Evolutionary conservation across 2,797 vertebrate genomes (phyloP).

Genomic region (Eulemur coronatus): DNA sequence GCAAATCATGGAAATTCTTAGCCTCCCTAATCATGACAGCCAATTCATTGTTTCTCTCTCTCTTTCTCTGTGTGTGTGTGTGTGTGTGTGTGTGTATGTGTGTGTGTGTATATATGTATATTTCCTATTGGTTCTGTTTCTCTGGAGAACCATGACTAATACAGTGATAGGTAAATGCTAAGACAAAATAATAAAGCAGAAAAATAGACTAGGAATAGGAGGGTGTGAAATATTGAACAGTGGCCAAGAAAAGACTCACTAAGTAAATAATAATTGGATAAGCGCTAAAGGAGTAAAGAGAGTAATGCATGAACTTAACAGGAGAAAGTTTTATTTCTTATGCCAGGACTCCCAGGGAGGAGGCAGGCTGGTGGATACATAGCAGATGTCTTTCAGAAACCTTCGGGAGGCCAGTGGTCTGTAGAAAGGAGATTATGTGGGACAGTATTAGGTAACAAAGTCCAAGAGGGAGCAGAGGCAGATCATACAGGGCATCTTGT

Average conservation of each 20-base stretch:
- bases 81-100: no score
- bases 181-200: not conserved
- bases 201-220: not conserved
- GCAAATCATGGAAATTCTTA: not conserved
- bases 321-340: not conserved
- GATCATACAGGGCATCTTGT: not conserved
- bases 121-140: not conserved
- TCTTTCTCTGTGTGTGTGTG: not conserved
- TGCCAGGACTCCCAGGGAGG: not conserved
- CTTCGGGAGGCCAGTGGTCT: not conserved
- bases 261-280: not conserved
- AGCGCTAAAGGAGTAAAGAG: not conserved
- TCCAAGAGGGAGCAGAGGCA: not conserved
- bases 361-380: not conserved
- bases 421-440: not conserved
- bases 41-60: not conserved
- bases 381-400: not conserved
- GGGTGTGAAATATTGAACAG: not conserved
- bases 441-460: not conserved
- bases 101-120: not conserved
- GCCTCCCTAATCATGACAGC: not conserved
- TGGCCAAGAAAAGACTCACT: not conserved
- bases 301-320: not conserved
- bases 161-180: not conserved
- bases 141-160: not conserved